A percentile compares a stretch with the other conserved stretches of the same genome.
phyloP scores from a whole-genome alignment of 2,113 vertebrate genomes.

The Raphicerus campestris region DNA sequence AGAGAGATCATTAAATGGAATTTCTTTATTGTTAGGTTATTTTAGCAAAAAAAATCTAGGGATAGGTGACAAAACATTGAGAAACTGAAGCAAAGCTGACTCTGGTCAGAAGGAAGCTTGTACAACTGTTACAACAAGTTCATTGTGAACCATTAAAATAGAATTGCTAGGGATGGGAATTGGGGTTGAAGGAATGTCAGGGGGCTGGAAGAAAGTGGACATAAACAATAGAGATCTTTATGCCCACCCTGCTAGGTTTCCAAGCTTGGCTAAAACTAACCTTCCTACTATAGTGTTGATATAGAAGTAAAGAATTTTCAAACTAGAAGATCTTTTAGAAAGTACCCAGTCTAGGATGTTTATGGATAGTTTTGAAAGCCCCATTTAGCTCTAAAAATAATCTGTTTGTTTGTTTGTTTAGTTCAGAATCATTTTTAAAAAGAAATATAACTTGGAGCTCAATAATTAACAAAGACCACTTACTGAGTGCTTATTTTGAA shows the following conservation, averaged over 20 bases:
- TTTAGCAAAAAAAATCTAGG: background rate
- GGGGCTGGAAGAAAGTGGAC: background rate
- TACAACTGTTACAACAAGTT: background rate
- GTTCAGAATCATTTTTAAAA: background rate
- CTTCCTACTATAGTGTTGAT: background rate
- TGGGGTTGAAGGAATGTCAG: background rate
- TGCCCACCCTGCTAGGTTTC: background rate
- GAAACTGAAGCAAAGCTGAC: background rate
- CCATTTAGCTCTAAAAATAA: background rate
- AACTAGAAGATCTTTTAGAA: background rate
- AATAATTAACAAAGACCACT: background rate
- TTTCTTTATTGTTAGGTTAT: background rate
- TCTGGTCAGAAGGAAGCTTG: background rate
- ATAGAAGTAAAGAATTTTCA: background rate
- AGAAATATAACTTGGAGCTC: background rate
- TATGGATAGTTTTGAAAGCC: background rate
- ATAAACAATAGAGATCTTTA: background rate
- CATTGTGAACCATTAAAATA: background rate
- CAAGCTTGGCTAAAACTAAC: background rate
- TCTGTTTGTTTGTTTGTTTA: background rate
- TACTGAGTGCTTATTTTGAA: background rate
- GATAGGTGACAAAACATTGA: background rate
- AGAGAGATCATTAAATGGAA: background rate
- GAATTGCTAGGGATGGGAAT: background rate
- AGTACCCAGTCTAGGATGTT: background rate